Evolutionary conservation across 2,113 vertebrate species (phyloP), one percentile per base, ranked within the genome.

Genomic region (Gambusia affinis): DNA sequence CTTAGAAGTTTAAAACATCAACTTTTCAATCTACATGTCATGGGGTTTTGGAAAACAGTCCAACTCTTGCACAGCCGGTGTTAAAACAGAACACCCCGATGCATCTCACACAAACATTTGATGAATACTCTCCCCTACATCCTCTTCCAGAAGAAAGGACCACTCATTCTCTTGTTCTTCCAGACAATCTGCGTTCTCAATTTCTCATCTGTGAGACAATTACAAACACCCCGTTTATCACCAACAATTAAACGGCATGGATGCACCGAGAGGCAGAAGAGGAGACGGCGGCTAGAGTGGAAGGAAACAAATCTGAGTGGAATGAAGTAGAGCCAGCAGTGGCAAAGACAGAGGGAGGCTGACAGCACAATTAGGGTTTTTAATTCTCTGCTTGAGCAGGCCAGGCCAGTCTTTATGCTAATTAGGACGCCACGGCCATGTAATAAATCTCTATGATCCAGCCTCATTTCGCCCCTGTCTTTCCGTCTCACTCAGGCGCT

Each of bases 321-420:
- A 94, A 96, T 95, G 95, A 92, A 95, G 95, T 90, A 94, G 85
- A 90, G 89, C 84, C 88, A 83, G 87, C 88, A 82, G 84, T 81
- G 88, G 81, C 83, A 87, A 85, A 91, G 81, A 87, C 81, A 91
- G 92, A 95, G 93, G 94, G 94, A 96, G 96, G 95, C 95, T 97
- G 95, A 97, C 96, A 97, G 96, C 95, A 97, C 96, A 98, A 97
- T 98, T 99, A 97, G 95, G 95, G 94, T 95, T 97, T 97, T 97
- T 97, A 97, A 97, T 98, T 98, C 96, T 97, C 95, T 97, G 97
- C 96, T 96, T 97, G 96, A 98, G 96, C 95, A 97, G 95, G 95
- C 96, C 95, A 96, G 96, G 96, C 96, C 96, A 96, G 96, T 96
- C 96, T 96, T 97, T 95, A 95, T 96, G 96, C 96, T 96, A 98